phyloP scores from a whole-genome alignment of 2,888 invertebrate genomes.

The Meganola albula region DNA sequence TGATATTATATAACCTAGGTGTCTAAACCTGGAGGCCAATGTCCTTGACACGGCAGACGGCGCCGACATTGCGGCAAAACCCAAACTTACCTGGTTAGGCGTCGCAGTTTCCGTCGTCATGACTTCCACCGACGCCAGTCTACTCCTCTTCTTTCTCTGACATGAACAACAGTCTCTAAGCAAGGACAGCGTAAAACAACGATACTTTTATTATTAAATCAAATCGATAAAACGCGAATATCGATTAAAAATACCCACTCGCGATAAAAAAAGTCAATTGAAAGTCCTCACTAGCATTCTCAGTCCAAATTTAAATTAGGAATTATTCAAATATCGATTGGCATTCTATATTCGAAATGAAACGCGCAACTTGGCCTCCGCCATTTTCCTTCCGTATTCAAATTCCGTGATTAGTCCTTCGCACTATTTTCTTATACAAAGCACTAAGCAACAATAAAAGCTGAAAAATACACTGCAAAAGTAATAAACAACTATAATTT shows the following conservation, averaged over 20 bases:
- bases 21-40: constrained; percentile 38
- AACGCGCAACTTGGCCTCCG: constrained; percentile 44
- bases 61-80: constrained; percentile 42
- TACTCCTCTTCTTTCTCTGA: constrained; percentile 61
- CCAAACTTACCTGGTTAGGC: constrained; percentile 64
- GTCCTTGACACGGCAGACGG: constrained; percentile 47
- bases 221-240: constrained; percentile 43
- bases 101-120: constrained; percentile 75
- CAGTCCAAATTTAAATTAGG: constrained; percentile 21
- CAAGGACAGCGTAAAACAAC: constrained; percentile 49
- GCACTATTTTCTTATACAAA: constrained; percentile 29
- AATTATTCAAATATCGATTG: constrained; percentile 25
- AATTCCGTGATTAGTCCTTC: constrained; percentile 34
- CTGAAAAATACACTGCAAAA: constrained; percentile 25
- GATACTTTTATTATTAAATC: no score
- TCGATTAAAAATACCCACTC: constrained; percentile 55
- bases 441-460: constrained; percentile 51
- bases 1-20: constrained; percentile 41
- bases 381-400: constrained; percentile 56
- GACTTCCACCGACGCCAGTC: constrained; percentile 52
- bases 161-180: constrained; percentile 65
- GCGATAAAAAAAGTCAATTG: constrained; percentile 24
- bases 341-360: constrained; percentile 38
- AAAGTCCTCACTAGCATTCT: constrained; percentile 50
- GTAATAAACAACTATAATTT: constrained; percentile 32